Evolutionary conservation across 2,797 vertebrate species (phyloP).

Genomic region (Pangasius mekongensis): DNA sequence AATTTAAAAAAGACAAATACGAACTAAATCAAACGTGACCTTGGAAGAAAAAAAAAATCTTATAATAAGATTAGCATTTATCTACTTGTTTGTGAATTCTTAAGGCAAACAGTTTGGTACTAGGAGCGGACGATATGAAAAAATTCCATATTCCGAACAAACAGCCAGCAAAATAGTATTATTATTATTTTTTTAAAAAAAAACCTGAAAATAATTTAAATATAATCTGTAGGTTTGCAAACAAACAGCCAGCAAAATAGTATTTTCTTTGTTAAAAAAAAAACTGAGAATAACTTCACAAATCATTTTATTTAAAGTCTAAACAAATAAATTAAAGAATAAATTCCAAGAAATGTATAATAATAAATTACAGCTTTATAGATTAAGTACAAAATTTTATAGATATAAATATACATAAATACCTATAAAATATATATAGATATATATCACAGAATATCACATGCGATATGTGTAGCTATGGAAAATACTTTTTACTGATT

Average conservation of each 20-base stretch:
- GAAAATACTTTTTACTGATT: neutral
- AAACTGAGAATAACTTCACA: neutral
- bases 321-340: too few relatives aligned
- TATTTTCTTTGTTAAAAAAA: neutral
- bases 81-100: neutral
- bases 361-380: neutral
- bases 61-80: neutral
- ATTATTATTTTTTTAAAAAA: neutral
- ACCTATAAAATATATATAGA: too few relatives aligned
- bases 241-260: neutral
- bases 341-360: neutral
- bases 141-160: neutral
- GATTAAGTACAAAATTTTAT: too few relatives aligned
- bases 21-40: neutral
- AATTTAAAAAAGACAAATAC: neutral
- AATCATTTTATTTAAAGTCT: too few relatives aligned
- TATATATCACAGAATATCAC: too few relatives aligned
- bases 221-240: too few relatives aligned
- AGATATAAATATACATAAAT: too few relatives aligned
- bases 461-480: too few relatives aligned
- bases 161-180: neutral
- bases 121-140: neutral
- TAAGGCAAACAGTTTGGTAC: neutral
- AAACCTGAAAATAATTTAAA: neutral
- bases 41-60: neutral